Evolutionary conservation across 2,888 invertebrate species (phyloP).

Genomic region (Eilema depressum): DNA sequence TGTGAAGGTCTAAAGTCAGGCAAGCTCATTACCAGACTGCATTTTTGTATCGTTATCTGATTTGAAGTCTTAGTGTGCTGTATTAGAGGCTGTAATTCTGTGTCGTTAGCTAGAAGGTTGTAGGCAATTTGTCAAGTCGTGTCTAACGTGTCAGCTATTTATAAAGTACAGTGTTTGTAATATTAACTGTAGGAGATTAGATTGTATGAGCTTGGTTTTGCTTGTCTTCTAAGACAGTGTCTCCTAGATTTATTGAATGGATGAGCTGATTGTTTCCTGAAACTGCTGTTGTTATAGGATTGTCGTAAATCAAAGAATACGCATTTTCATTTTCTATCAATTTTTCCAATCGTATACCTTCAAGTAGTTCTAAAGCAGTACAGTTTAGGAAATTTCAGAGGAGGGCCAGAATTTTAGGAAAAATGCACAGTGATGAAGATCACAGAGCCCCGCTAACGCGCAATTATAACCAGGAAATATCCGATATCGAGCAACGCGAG

Average conservation of each 20-base stretch:
- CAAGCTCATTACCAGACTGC: conserved; percentile 75
- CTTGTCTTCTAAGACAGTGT: background rate
- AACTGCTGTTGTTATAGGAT: background rate
- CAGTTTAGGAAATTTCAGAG: too few species aligned
- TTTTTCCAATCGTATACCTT: too few species aligned
- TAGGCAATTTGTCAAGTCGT: conserved; percentile 61
- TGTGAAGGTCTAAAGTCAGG: conserved; percentile 71
- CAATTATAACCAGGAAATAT: too few species aligned
- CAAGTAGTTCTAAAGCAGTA: too few species aligned
- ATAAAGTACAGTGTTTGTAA: conserved; percentile 27
- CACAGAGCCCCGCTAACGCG: too few species aligned
- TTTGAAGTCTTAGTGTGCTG: conserved; percentile 53
- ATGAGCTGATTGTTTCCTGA: background rate
- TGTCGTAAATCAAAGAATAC: too few species aligned
- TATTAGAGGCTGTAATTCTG: conserved; percentile 64
- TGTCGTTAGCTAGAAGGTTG: conserved; percentile 66
- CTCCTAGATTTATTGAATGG: background rate
- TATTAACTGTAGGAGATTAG: background rate
- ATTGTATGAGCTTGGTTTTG: conserved; percentile 1
- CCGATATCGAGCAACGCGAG: too few species aligned
- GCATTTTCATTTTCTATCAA: too few species aligned
- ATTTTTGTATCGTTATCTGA: conserved; percentile 28
- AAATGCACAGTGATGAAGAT: too few species aligned
- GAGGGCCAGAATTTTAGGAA: too few species aligned
- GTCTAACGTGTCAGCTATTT: conserved; percentile 40